These are phyloP conservation scores for Dexiosoma caninum DNA, from an alignment of 2,888 invertebrate genomes.

Conservation along the genomic window DNA sequence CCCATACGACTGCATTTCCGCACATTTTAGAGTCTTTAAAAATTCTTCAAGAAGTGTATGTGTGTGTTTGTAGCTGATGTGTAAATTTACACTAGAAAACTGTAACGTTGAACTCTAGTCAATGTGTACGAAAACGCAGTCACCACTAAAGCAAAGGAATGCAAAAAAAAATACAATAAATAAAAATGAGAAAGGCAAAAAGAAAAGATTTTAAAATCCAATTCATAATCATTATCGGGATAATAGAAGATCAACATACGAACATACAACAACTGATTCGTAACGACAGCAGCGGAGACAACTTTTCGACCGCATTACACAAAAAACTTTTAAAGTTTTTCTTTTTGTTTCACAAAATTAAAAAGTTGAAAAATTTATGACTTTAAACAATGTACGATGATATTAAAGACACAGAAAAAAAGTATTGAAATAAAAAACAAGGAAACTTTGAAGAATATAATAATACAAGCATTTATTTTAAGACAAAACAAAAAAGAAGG, in stretches of 20 bases:
- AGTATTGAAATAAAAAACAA: slow-evolving; percentile 11
- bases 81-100: slow-evolving; percentile 52
- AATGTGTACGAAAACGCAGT: no score
- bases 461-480: slow-evolving; percentile 2
- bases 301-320: slow-evolving; percentile 16
- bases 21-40: not conserved
- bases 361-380: slow-evolving; percentile 21
- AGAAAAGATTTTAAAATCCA: slow-evolving; percentile 9
- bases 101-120: slow-evolving; percentile 53
- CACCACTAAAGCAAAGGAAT: no score
- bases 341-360: slow-evolving; percentile 23
- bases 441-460: slow-evolving; percentile 16
- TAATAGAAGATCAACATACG: not conserved
- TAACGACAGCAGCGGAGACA: not conserved
- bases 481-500: not conserved
- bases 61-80: not conserved
- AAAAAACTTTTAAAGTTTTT: slow-evolving; percentile 1
- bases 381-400: not conserved
- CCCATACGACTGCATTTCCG: not conserved
- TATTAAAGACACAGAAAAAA: not conserved
- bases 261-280: not conserved
- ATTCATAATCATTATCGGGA: slow-evolving; percentile 33
- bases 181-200: not conserved
- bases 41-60: not conserved
- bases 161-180: slow-evolving; percentile 7